A percentile compares a stretch with the other conserved stretches of the same genome.
phyloP scores from a whole-genome alignment of 2,113 vertebrate species.

The Athene noctua region DNA sequence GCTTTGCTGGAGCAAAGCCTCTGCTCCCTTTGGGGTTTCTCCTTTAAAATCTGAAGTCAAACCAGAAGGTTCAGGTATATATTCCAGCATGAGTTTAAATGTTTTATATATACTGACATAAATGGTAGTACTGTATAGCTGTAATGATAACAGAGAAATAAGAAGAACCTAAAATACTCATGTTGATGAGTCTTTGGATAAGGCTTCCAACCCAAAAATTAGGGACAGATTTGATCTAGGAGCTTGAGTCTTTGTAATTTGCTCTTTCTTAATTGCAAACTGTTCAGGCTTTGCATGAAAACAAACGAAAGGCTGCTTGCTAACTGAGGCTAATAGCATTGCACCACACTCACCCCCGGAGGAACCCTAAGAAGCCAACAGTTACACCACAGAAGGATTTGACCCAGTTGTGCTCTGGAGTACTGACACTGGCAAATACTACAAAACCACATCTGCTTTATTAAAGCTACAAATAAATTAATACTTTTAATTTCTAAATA shows the following conservation, averaged over 20 bases:
- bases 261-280: slow-evolving; percentile 6
- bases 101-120: background rate
- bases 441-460: slow-evolving; percentile 56
- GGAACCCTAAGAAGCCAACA: background rate
- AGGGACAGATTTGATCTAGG: background rate
- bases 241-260: background rate
- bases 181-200: background rate
- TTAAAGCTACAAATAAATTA: slow-evolving; percentile 69
- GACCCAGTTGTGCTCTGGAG: slow-evolving; percentile 11
- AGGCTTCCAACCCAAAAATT: background rate
- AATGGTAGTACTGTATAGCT: background rate
- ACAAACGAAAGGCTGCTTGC: background rate
- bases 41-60: background rate
- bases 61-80: background rate
- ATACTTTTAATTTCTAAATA: slow-evolving; percentile 62
- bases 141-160: background rate
- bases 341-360: background rate
- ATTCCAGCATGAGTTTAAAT: background rate
- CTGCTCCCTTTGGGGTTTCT: background rate
- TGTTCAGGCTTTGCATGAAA: slow-evolving; percentile 19
- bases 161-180: background rate
- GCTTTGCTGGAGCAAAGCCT: background rate
- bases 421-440: background rate
- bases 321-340: background rate
- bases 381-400: background rate